These are phyloP conservation scores for Etheostoma cragini DNA, from an alignment of 2,113 vertebrate genomes.

Conservation along the genomic window DNA sequence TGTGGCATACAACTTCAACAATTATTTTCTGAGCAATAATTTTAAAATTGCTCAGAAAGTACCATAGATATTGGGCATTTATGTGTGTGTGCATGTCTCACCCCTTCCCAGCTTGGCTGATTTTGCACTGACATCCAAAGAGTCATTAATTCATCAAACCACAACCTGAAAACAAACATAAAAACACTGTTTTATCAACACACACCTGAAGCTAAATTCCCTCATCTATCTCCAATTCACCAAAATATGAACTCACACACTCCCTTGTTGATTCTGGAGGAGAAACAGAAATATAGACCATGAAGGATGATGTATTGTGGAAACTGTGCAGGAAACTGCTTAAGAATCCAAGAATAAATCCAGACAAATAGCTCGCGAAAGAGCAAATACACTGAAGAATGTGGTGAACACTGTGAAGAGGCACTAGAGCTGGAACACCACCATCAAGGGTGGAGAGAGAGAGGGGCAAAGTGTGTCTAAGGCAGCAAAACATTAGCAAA, in stretches of 20 bases:
- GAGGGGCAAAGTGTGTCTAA: constrained; percentile 46
- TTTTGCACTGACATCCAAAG: constrained; percentile 95
- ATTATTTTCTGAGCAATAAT: no score
- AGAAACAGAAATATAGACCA: constrained; percentile 60
- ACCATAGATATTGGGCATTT: neutral
- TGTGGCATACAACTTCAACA: constrained; percentile 4
- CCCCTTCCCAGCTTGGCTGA: constrained; percentile 97
- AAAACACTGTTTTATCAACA: constrained; percentile 30
- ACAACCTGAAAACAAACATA: constrained; percentile 85
- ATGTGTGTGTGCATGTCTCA: constrained; percentile 77
- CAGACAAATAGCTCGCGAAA: constrained; percentile 67
- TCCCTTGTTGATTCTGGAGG: constrained; percentile 33
- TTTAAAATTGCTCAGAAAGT: neutral
- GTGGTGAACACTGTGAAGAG: constrained; percentile 44
- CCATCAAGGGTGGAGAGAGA: neutral
- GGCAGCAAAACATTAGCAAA: constrained; percentile 39
- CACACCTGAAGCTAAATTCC: constrained; percentile 53
- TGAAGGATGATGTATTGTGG: constrained; percentile 75
- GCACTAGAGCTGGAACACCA: constrained; percentile 30
- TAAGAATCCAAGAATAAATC: constrained; percentile 68
- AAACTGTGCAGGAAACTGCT: constrained; percentile 62
- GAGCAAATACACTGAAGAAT: constrained; percentile 54
- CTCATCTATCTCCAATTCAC: constrained; percentile 56
- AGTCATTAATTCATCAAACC: constrained; percentile 94
- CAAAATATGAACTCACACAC: constrained; percentile 55